A percentile compares a stretch with the other conserved stretches of the same genome.
These are phyloP conservation scores for Sebastolobus alascanus DNA, from an alignment of 2,797 vertebrate genomes.

Conservation along the genomic window DNA sequence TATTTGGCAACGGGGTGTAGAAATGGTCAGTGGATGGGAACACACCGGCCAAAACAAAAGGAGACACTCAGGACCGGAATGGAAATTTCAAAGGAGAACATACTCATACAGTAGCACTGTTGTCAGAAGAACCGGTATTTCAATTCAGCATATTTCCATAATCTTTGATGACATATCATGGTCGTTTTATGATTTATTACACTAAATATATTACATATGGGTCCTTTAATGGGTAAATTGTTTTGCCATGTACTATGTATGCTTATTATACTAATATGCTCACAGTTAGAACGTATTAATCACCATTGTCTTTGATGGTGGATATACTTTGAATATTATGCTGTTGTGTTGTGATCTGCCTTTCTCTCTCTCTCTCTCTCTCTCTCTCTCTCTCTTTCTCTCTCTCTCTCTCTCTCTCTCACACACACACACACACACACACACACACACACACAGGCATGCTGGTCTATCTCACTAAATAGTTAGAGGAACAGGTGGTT, in stretches of 20 bases:
- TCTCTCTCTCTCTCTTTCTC: not conserved
- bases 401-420: not conserved
- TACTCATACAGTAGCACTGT: too few relatives aligned
- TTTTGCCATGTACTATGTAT: not conserved
- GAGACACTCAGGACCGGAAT: too few relatives aligned
- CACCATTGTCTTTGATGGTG: not conserved
- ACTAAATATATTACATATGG: fast-evolving
- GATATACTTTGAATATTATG: not conserved
- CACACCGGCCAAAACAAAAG: too few relatives aligned
- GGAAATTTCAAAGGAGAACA: too few relatives aligned
- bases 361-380: not conserved
- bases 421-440: not conserved
- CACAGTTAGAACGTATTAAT: not conserved
- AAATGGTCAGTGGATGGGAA: too few relatives aligned
- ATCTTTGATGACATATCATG: too few relatives aligned
- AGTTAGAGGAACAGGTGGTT: conserved; percentile 56
- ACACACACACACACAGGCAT: not conserved
- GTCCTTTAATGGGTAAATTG: not conserved
- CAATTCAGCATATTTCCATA: too few relatives aligned
- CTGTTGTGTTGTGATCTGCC: not conserved
- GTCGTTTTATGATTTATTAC: too few relatives aligned
- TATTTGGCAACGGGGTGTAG: too few relatives aligned
- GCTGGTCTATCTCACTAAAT: conserved; percentile 53
- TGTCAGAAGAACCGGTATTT: too few relatives aligned
- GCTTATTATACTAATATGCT: not conserved